These are phyloP conservation scores for Macquaria australasica DNA, from an alignment of 2,113 vertebrate genomes.

Conservation along the genomic window DNA sequence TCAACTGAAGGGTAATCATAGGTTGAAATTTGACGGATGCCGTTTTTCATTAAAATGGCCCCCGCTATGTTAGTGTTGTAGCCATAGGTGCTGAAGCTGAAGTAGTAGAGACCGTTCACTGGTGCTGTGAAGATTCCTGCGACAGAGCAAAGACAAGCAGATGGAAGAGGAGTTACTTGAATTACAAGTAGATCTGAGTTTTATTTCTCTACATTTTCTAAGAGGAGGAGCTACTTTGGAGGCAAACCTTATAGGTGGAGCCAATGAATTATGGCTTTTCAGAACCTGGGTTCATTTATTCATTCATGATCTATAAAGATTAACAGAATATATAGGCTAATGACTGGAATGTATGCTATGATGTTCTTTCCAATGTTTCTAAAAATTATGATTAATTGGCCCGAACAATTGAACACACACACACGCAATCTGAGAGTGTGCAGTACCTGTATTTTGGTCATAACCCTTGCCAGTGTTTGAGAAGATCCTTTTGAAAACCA, in stretches of 20 bases:
- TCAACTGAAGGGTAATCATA: constrained; percentile 13
- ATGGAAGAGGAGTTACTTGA: not conserved
- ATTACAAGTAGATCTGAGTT: not conserved
- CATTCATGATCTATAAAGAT: not conserved
- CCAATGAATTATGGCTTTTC: not conserved
- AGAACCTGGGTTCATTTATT: not conserved
- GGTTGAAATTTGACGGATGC: constrained; percentile 24
- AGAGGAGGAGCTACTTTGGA: not conserved
- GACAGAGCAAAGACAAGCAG: not conserved
- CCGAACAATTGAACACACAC: not conserved
- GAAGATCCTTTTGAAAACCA: constrained; percentile 66
- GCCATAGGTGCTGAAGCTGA: constrained; percentile 58
- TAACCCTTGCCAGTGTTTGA: constrained; percentile 64
- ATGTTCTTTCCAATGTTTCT: not conserved
- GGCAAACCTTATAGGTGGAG: not conserved
- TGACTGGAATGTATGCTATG: not conserved
- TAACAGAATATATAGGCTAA: not conserved
- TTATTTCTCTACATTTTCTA: too few species aligned
- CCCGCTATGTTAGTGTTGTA: constrained; percentile 47
- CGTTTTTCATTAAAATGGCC: constrained; percentile 52
- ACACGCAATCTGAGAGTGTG: not conserved
- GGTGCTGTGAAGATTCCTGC: constrained; percentile 68
- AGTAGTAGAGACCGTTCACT: constrained; percentile 57
- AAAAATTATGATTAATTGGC: too few species aligned
- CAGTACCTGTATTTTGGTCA: constrained; percentile 53